A percentile compares a stretch with the other conserved stretches of the same genome.
phyloP scores from a whole-genome alignment of 2,888 invertebrate genomes.

The Cyclophora punctaria region DNA sequence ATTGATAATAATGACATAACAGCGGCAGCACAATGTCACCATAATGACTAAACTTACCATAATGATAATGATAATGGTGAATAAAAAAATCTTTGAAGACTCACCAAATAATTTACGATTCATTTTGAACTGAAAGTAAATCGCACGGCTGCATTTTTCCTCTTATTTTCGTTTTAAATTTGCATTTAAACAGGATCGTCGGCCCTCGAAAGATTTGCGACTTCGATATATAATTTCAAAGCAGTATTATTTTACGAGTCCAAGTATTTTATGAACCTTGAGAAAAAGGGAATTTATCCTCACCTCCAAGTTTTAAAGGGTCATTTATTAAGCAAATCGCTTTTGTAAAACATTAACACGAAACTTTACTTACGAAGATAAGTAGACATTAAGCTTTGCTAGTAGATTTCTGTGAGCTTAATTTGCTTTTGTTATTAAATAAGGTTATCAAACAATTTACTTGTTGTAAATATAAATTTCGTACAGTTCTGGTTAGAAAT shows the following conservation, averaged over 20 bases:
- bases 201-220: conserved; percentile 20
- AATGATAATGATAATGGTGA: too few relatives aligned
- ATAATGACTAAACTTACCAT: too few relatives aligned
- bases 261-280: conserved; percentile 13
- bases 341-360: conserved; percentile 12
- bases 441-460: too few relatives aligned
- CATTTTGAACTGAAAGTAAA: too few relatives aligned
- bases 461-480: too few relatives aligned
- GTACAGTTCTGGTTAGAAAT: too few relatives aligned
- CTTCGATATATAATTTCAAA: conserved; percentile 23
- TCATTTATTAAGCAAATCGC: conserved; percentile 19
- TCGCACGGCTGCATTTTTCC: too few relatives aligned
- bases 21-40: too few relatives aligned
- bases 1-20: too few relatives aligned
- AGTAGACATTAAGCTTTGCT: neutral
- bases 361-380: conserved; percentile 10
- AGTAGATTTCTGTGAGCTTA: neutral
- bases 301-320: conserved; percentile 10
- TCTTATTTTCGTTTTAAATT: conserved; percentile 21
- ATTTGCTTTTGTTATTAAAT: neutral
- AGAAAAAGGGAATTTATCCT: conserved; percentile 14
- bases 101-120: too few relatives aligned
- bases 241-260: conserved; percentile 21
- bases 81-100: too few relatives aligned
- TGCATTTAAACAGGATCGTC: conserved; percentile 17